Percentiles rank a stretch among this genome's conserved stretches.
Conservation (phyloP, 1,140 invertebrate species). For the Drosophila burlai region DNA sequence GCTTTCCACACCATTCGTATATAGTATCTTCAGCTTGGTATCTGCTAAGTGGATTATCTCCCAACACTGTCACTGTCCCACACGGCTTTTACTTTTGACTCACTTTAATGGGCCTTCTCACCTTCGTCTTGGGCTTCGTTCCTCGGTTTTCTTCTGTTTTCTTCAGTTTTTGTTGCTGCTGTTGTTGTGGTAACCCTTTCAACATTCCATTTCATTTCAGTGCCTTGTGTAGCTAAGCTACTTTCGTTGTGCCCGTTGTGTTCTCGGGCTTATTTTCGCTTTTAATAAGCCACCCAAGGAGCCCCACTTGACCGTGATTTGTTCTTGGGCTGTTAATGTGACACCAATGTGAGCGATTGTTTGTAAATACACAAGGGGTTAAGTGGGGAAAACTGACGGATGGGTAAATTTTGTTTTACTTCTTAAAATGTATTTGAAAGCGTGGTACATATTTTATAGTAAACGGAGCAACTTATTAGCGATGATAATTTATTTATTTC, state of each 20-base stretch:
- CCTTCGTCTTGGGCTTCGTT: constrained; percentile 19
- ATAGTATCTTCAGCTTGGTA: constrained; percentile 10
- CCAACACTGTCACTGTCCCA: constrained; percentile 42
- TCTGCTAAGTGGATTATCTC: constrained; percentile 56
- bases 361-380: background rate
- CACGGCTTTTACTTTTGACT: constrained; percentile 77
- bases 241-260: constrained; percentile 62
- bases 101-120: constrained; percentile 40
- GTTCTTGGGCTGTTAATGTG: constrained; percentile 44
- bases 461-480: too few species aligned
- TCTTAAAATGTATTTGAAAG: background rate
- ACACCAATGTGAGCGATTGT: constrained; percentile 27
- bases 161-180: constrained; percentile 12
- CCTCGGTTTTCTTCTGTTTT: constrained; percentile 10
- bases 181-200: constrained; percentile 67
- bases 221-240: constrained; percentile 74
- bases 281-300: constrained; percentile 60
- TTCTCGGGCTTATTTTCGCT: constrained; percentile 66
- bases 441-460: background rate
- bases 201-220: constrained; percentile 70
- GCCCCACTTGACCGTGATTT: constrained; percentile 57
- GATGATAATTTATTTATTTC: background rate
- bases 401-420: background rate
- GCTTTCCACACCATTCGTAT: constrained; percentile 34
- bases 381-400: background rate